A percentile compares a stretch with the other conserved stretches of the same genome.
Conservation (phyloP, 2,113 vertebrate species). For the Lota lota region DNA sequence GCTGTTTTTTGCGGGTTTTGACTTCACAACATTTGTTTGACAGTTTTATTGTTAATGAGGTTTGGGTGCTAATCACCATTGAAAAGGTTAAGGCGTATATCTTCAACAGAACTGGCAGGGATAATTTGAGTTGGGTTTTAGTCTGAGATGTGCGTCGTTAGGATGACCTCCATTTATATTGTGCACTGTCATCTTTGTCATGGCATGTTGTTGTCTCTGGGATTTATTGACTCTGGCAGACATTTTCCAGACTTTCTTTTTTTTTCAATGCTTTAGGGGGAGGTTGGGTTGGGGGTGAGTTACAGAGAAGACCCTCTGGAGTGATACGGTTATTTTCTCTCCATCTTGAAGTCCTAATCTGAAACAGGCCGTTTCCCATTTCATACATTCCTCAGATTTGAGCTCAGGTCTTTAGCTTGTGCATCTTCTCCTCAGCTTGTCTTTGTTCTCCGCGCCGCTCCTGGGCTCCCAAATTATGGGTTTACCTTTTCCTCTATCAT, state of each 20-base stretch:
- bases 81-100: neutral
- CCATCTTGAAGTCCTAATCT: slow-evolving; percentile 30
- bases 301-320: neutral
- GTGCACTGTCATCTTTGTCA: slow-evolving; percentile 1
- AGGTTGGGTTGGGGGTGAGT: slow-evolving; percentile 22
- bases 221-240: slow-evolving; percentile 29
- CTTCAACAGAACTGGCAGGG: neutral
- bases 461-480: slow-evolving; percentile 31
- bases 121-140: slow-evolving; percentile 9
- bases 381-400: slow-evolving; percentile 57
- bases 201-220: slow-evolving; percentile 28
- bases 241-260: slow-evolving; percentile 34
- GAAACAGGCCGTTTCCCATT: slow-evolving; percentile 42
- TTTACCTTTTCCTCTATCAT: slow-evolving; percentile 41
- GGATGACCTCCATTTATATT: slow-evolving; percentile 7
- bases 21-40: neutral
- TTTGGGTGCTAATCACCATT: slow-evolving; percentile 4
- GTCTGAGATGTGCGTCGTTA: slow-evolving; percentile 14
- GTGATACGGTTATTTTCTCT: slow-evolving; percentile 22
- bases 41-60: neutral
- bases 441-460: slow-evolving; percentile 35
- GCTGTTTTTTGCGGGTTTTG: neutral
- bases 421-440: slow-evolving; percentile 32
- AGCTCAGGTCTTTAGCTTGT: slow-evolving; percentile 36
- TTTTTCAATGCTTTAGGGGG: slow-evolving; percentile 21